These are phyloP conservation scores for Aphrophora alni DNA, from an alignment of 2,888 invertebrate species.

Conservation along the genomic window DNA sequence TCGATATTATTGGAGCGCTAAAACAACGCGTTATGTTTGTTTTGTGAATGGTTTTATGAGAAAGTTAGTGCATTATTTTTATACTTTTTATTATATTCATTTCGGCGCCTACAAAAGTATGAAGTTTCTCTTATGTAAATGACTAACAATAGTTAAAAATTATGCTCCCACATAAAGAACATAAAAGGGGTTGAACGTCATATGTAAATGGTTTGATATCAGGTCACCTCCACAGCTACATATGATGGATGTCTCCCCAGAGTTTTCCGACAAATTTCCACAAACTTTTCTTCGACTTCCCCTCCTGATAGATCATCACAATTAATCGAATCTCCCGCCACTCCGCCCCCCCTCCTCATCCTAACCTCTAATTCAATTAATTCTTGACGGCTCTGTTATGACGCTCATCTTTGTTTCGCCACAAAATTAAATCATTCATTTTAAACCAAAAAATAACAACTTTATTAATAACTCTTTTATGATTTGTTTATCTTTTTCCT, in stretches of 20 bases:
- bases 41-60: no score
- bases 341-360: background rate
- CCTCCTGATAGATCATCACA: conserved; percentile 26
- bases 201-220: background rate
- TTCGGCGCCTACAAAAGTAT: no score
- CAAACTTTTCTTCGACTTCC: conserved; percentile 1
- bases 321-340: conserved; percentile 10
- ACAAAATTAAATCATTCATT: background rate
- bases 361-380: conserved; percentile 1
- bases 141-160: no score
- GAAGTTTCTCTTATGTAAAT: no score
- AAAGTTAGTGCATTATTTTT: no score
- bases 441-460: background rate
- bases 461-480: no score
- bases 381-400: background rate
- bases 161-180: no score
- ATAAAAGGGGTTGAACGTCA: no score
- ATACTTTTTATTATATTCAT: no score
- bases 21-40: no score
- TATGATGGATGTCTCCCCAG: conserved; percentile 29
- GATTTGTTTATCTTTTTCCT: no score
- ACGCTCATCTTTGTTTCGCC: background rate
- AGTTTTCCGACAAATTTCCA: conserved; percentile 4
- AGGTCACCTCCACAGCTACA: background rate
- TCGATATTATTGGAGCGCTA: no score